Conservation (phyloP, 2,888 invertebrate species). For the Quadroppia sp. region DNA sequence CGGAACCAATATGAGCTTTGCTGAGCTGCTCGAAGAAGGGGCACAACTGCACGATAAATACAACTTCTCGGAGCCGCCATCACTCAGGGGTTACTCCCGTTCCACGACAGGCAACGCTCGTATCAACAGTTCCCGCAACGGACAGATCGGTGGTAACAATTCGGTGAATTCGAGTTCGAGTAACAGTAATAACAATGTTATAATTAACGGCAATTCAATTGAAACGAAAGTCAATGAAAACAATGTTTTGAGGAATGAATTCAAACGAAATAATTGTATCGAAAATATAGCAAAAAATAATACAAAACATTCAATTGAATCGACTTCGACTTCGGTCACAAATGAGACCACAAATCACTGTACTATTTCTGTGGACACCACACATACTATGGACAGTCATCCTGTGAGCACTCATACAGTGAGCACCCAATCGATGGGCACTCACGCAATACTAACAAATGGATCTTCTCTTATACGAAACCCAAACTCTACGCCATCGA, state of each 20-base stretch:
- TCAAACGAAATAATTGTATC: not conserved
- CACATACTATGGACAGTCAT: not conserved
- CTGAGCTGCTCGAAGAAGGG: conserved; percentile 48
- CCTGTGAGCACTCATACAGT: not conserved
- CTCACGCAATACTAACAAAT: conserved; percentile 1
- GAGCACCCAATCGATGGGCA: not conserved
- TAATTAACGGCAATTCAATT: not conserved
- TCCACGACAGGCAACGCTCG: not conserved
- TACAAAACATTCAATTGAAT: not conserved
- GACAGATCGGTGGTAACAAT: not conserved
- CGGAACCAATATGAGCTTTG: conserved; percentile 26
- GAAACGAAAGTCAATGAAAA: not conserved
- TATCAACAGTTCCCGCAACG: not conserved
- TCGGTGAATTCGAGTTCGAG: not conserved
- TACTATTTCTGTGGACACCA: not conserved
- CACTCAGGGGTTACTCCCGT: conserved; percentile 1
- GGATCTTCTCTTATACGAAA: not conserved
- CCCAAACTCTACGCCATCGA: conserved; percentile 51
- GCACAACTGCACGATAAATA: conserved; percentile 66
- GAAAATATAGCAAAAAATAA: not conserved
- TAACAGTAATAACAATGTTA: not conserved
- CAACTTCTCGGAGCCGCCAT: conserved; percentile 40
- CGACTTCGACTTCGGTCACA: not conserved
- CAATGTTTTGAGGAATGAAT: not conserved
- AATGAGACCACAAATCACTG: not conserved